phyloP scores from a whole-genome alignment of 1,140 invertebrate genomes.

The Formica selysi region DNA sequence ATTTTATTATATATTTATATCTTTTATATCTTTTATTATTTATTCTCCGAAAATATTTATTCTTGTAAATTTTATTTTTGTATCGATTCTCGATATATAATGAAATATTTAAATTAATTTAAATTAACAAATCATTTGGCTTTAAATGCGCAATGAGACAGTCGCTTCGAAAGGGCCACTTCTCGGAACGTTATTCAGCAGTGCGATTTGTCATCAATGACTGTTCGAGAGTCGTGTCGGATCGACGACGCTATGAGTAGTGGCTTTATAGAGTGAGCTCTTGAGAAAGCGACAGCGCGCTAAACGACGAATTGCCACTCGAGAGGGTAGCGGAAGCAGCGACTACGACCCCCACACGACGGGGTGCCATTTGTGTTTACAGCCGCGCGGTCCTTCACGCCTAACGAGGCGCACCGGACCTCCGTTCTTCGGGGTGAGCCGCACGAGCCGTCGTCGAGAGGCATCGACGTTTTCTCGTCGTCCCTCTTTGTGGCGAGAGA shows the following conservation, averaged over 20 bases:
- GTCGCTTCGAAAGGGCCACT: background rate
- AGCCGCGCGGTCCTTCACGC: conserved; percentile 71
- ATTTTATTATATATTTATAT: too few species aligned
- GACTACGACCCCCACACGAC: conserved; percentile 55
- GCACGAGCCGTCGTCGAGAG: conserved; percentile 53
- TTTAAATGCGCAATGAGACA: conserved; percentile 12
- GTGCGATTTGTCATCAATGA: conserved; percentile 21
- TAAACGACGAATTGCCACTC: conserved; percentile 65
- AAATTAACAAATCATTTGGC: background rate
- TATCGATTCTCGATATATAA: background rate
- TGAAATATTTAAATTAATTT: background rate
- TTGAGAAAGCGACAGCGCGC: conserved; percentile 46
- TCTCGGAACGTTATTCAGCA: conserved; percentile 2
- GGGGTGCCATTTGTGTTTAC: conserved; percentile 81
- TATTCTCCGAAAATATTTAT: too few species aligned
- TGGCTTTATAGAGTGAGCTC: conserved; percentile 43
- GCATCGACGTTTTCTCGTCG: conserved; percentile 53
- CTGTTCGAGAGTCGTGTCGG: conserved; percentile 7
- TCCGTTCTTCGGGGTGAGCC: conserved; percentile 59
- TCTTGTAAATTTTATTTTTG: background rate
- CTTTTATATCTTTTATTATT: too few species aligned
- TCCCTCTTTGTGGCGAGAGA: conserved; percentile 55
- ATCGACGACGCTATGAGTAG: background rate
- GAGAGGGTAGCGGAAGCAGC: conserved; percentile 60
- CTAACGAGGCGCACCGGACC: conserved; percentile 77